Evolutionary conservation across 2,113 vertebrate species (phyloP).

Genomic region (Collichthys lucidus): DNA sequence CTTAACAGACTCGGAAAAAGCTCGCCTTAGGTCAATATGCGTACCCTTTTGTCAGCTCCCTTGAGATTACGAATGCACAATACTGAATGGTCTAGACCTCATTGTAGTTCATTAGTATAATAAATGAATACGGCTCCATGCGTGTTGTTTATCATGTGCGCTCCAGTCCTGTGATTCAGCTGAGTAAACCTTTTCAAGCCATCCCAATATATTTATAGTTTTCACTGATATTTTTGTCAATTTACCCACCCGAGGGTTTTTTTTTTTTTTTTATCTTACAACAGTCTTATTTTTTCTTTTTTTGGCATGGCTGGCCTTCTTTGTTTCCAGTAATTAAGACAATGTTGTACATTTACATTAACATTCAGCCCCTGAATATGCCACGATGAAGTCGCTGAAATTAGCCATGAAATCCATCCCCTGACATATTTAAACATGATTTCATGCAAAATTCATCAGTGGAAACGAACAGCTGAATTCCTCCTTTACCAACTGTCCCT

Average conservation of each 20-base stretch:
- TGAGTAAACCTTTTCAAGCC: conserved; percentile 39
- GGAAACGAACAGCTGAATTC: conserved; percentile 44
- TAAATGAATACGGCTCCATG: conserved; percentile 39
- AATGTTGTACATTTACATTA: conserved; percentile 3
- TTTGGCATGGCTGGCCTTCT: conserved; percentile 2
- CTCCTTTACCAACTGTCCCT: conserved; percentile 35
- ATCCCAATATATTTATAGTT: conserved; percentile 13
- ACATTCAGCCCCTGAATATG: not conserved
- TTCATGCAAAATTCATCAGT: conserved; percentile 45
- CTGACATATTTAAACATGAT: conserved; percentile 45
- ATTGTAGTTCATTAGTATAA: conserved; percentile 57
- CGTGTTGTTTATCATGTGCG: conserved; percentile 60
- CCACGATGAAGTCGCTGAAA: conserved; percentile 16
- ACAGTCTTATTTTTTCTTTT: conserved; percentile 4
- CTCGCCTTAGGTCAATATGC: conserved; percentile 11
- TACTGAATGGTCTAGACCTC: conserved; percentile 42
- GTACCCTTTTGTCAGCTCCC: conserved; percentile 44
- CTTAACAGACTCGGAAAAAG: conserved; percentile 2
- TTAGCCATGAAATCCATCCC: conserved; percentile 25
- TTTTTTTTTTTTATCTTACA: conserved; percentile 6
- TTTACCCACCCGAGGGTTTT: conserved; percentile 9
- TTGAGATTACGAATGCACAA: conserved; percentile 53
- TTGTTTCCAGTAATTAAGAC: not conserved
- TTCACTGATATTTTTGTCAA: conserved; percentile 20
- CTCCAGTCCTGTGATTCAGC: conserved; percentile 38